These are phyloP conservation scores for Conops quadrifasciatus DNA, from an alignment of 2,888 invertebrate genomes.

Conservation along the genomic window DNA sequence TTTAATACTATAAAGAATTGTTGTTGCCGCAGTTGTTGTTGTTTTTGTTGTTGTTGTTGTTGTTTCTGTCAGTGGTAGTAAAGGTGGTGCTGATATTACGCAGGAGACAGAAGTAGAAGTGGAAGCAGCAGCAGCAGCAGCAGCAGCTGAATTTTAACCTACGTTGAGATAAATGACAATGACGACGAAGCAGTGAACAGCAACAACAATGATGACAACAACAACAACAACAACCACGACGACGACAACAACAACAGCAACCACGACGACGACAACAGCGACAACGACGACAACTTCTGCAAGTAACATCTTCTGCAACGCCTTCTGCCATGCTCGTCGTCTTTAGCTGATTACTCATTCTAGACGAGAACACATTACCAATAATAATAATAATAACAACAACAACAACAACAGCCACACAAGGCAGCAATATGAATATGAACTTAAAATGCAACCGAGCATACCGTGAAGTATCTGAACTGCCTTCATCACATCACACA, in stretches of 20 bases:
- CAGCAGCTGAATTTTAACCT: constrained; percentile 16
- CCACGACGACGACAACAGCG: background rate
- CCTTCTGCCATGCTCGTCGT: constrained; percentile 7
- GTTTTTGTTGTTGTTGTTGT: constrained; percentile 15
- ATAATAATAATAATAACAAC: constrained; percentile 23
- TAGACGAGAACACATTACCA: constrained; percentile 18
- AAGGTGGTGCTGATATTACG: no score
- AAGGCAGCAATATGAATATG: constrained; percentile 42
- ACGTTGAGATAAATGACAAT: constrained; percentile 18
- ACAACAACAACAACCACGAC: constrained; percentile 2
- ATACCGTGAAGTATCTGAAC: constrained; percentile 44
- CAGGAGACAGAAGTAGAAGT: no score
- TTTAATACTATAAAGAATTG: no score
- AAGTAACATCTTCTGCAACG: constrained; percentile 3
- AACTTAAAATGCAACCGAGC: constrained; percentile 60
- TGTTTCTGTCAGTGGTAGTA: background rate
- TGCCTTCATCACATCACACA: no score
- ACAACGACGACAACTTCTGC: background rate
- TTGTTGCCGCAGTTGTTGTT: background rate
- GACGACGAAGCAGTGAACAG: background rate
- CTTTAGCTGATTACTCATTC: constrained; percentile 37
- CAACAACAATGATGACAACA: background rate
- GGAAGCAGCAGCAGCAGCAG: no score
- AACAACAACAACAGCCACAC: constrained; percentile 25
- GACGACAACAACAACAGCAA: constrained; percentile 12